Evolutionary conservation across 2,888 invertebrate genomes (phyloP).

Genomic region (Dynastes maya): DNA sequence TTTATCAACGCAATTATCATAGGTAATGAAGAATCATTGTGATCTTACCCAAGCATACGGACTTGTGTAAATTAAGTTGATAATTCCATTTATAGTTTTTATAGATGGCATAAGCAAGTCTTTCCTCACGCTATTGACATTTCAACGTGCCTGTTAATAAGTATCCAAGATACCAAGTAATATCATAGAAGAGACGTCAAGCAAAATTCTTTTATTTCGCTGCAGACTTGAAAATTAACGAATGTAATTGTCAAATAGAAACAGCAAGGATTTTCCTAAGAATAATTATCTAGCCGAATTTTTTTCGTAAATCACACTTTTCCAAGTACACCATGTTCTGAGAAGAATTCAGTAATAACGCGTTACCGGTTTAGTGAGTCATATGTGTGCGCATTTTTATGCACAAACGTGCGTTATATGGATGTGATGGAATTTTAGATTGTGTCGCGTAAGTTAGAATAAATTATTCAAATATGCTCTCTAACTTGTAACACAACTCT

Average conservation of each 20-base stretch:
- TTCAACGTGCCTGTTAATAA: neutral
- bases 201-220: no score
- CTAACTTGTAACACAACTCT: slow-evolving; percentile 19
- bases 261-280: neutral
- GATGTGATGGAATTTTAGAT: slow-evolving; percentile 42
- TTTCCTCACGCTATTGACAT: slow-evolving; percentile 40
- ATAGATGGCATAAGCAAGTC: slow-evolving; percentile 7
- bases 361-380: slow-evolving; percentile 43
- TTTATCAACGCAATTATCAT: slow-evolving; percentile 20
- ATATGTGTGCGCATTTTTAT: slow-evolving; percentile 26
- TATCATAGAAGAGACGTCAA: no score
- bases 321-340: slow-evolving; percentile 3
- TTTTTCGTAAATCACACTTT: neutral
- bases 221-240: no score
- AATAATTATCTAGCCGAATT: slow-evolving; percentile 8
- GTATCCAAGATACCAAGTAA: no score
- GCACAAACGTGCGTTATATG: slow-evolving; percentile 1
- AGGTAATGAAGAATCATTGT: slow-evolving; percentile 24
- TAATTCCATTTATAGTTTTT: slow-evolving; percentile 10
- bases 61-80: neutral
- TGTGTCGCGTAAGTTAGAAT: slow-evolving; percentile 28
- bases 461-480: slow-evolving; percentile 31
- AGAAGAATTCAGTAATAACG: slow-evolving; percentile 21
- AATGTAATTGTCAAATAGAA: no score
- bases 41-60: neutral